A percentile compares a stretch with the other conserved stretches of the same genome.
These are phyloP conservation scores for Labroides dimidiatus DNA, from an alignment of 2,797 vertebrate species.

Conservation along the genomic window DNA sequence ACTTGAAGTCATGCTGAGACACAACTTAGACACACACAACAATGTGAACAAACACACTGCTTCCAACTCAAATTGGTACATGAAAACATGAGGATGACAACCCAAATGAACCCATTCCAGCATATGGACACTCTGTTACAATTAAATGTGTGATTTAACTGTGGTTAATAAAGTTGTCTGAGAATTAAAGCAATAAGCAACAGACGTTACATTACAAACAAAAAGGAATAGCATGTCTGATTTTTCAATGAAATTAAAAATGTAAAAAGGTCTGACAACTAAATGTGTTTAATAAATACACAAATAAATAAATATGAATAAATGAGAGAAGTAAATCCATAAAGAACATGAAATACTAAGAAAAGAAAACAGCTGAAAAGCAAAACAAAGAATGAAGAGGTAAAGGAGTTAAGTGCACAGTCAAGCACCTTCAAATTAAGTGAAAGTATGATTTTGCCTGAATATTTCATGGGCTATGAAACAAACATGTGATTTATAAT, in stretches of 20 bases:
- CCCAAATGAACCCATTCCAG: slow-evolving; percentile 8
- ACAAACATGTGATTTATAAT: slow-evolving; percentile 11
- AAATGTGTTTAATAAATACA: neutral
- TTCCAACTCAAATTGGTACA: slow-evolving; percentile 38
- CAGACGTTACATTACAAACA: slow-evolving; percentile 11
- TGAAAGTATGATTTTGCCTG: neutral
- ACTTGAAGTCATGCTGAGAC: slow-evolving; percentile 67
- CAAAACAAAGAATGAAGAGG: neutral
- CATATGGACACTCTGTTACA: slow-evolving; percentile 29
- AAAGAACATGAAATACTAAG: neutral
- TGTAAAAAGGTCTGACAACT: slow-evolving; percentile 6
- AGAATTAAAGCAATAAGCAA: slow-evolving; percentile 14
- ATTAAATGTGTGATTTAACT: slow-evolving; percentile 41
- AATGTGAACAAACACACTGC: slow-evolving; percentile 27
- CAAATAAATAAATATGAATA: neutral
- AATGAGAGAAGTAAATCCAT: neutral
- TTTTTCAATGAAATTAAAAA: slow-evolving; percentile 29
- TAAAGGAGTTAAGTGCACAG: neutral
- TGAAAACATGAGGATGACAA: slow-evolving; percentile 34
- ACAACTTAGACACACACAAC: slow-evolving; percentile 34
- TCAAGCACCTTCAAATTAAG: neutral
- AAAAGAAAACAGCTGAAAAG: neutral
- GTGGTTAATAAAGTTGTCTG: slow-evolving; percentile 12
- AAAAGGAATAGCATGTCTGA: slow-evolving; percentile 9
- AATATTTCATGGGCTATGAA: slow-evolving; percentile 17